Percentiles rank a stretch among this genome's conserved stretches.
Evolutionary conservation across 2,888 invertebrate genomes (phyloP).

Genomic region (Halocaridina rubra): DNA sequence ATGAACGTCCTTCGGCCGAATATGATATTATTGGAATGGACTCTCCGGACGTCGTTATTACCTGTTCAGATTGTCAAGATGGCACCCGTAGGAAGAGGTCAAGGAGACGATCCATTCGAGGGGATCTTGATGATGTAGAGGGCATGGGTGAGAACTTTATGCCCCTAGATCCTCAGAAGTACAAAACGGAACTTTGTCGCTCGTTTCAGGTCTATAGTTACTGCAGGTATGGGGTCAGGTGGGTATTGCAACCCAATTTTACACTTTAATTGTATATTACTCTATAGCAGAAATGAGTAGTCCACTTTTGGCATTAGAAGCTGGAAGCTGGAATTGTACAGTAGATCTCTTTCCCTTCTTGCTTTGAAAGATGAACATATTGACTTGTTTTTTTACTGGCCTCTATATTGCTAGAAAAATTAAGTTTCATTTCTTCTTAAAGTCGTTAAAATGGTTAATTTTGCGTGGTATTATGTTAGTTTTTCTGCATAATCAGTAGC

Average conservation of each 20-base stretch:
- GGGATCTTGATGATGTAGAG: not conserved
- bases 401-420: not conserved
- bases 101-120: not conserved
- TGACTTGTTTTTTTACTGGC: too few species aligned
- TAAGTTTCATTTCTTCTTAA: not conserved
- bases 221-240: conserved; percentile 60
- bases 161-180: conserved; percentile 55
- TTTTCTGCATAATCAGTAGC: not conserved
- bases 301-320: too few species aligned
- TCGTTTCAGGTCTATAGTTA: conserved; percentile 52
- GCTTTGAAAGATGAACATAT: not conserved
- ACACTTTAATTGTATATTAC: too few species aligned
- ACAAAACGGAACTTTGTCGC: conserved; percentile 62
- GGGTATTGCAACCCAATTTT: too few species aligned
- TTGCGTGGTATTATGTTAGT: not conserved
- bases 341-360: not conserved
- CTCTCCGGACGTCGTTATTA: not conserved
- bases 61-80: not conserved
- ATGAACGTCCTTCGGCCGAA: too few species aligned
- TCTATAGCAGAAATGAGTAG: too few species aligned
- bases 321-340: too few species aligned
- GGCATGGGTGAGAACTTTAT: conserved; percentile 6
- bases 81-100: not conserved
- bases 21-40: too few species aligned
- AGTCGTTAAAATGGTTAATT: not conserved